Base-by-base conservation (phyloP, 2,797 vertebrate species). In the Urocyon cinereoargenteus region DNA sequence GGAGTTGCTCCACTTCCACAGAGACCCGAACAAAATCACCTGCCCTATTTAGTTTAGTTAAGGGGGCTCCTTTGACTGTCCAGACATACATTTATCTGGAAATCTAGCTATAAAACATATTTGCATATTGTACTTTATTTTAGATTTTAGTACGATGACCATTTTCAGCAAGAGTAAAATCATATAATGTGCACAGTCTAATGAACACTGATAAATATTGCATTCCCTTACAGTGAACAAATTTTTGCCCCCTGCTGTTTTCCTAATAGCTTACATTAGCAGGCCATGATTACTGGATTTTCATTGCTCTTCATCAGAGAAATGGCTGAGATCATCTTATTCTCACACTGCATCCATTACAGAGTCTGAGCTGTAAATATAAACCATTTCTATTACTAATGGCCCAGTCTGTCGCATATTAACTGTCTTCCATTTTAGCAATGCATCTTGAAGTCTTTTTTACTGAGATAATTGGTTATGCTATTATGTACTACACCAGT, bases 281-380 rank as follows among this genome's bases (percentile, higher is more conserved):
- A 96, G 91, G 62, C 97, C 96, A 86, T 97, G 96, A 96, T 97
- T 98, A 86, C 95, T 97, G 66, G 72, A 81, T 34, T 97, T 85
- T 1, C 68, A 13, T 68, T 97, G 89, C 91, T 96, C 93, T 93
- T 97, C 95, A 96, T 97, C 95, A 96, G 36, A 97, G 88, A 95
- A 98, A 96, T 95, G 70, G 57, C 94, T 97, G 82, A 93, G 89
- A 57, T 96, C 14, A 2, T 91, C 93, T 96, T 90, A 94, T 96
- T 66, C 0, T 0, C 66, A 59, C 31, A 82, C 6, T 40, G 36
- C 77, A n/a, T 62, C 96, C 28, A 53, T 97, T 97, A 87, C 51
- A 91, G 62, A 84, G 14, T 53, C 55, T 86, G 91, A 95, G 70
- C 75, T 97, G 72, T 91, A 90, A 87, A 96, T 89, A 75, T 64